Evolutionary conservation across 2,888 invertebrate species (phyloP).

Genomic region (Heliconius charithonia): DNA sequence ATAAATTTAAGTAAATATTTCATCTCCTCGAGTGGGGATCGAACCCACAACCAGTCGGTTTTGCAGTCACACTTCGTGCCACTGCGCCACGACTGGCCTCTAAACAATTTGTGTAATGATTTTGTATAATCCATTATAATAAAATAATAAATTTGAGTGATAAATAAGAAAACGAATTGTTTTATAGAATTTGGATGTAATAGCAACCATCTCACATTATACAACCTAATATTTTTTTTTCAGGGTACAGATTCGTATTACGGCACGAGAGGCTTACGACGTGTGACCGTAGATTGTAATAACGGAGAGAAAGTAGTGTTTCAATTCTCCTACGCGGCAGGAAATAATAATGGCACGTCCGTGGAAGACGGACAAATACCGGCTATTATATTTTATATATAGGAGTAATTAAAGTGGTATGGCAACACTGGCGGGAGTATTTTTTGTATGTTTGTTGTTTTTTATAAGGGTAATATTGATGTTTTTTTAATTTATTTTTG

Average conservation of each 20-base stretch:
- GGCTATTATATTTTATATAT: slow-evolving; percentile 91
- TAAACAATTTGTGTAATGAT: too few relatives aligned
- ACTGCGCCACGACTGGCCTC: too few relatives aligned
- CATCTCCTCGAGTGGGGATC: too few relatives aligned
- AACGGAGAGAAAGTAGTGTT: slow-evolving; percentile 91
- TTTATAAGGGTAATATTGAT: background rate
- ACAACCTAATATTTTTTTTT: slow-evolving; percentile 47
- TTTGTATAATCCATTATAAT: too few relatives aligned
- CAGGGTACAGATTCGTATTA: slow-evolving; percentile 95
- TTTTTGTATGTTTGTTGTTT: background rate
- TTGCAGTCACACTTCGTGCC: too few relatives aligned
- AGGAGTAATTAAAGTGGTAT: slow-evolving; percentile 44
- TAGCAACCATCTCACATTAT: background rate
- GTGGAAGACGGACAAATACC: slow-evolving; percentile 95
- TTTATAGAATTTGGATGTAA: background rate
- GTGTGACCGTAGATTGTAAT: slow-evolving; percentile 89
- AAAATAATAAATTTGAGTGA: too few relatives aligned
- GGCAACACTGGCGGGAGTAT: slow-evolving; percentile 2
- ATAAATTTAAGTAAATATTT: too few relatives aligned
- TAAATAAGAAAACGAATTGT: too few relatives aligned
- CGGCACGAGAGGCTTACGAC: slow-evolving; percentile 91
- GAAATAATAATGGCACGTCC: slow-evolving; percentile 93
- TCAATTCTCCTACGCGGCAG: slow-evolving; percentile 92
- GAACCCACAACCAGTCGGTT: too few relatives aligned
- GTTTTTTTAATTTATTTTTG: background rate